phyloP scores from a whole-genome alignment of 2,113 vertebrate species.

The Oreochromis niloticus region DNA sequence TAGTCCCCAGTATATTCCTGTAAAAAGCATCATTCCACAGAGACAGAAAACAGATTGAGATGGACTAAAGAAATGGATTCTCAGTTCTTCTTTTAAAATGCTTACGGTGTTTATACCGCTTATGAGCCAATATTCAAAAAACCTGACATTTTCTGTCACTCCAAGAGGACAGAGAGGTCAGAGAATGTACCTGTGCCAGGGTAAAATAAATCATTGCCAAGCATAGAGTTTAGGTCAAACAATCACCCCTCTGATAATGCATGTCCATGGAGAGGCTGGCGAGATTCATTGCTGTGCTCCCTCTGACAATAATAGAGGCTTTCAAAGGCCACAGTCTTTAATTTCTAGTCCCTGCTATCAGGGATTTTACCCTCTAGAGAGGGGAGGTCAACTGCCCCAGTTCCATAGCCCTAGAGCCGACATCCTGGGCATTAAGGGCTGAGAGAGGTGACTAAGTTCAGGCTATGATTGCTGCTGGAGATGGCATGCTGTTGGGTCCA shows the following conservation, averaged over 20 bases:
- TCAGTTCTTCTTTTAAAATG: background rate
- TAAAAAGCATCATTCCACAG: conserved; percentile 21
- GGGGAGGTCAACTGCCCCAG: conserved; percentile 60
- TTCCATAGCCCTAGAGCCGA: conserved; percentile 40
- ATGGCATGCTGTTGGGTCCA: conserved; percentile 40
- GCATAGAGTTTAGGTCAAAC: conserved; percentile 68
- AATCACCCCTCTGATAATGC: conserved; percentile 65
- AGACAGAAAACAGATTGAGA: conserved; percentile 16
- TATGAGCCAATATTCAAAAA: background rate
- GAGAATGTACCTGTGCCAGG: conserved; percentile 23
- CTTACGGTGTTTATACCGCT: background rate
- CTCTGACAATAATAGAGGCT: conserved; percentile 68
- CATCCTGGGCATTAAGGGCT: conserved; percentile 56
- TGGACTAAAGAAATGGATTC: background rate
- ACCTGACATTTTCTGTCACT: background rate
- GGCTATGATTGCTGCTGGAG: conserved; percentile 51
- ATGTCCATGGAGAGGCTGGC: conserved; percentile 37
- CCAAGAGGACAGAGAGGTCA: conserved; percentile 18
- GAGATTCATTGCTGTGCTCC: conserved; percentile 61
- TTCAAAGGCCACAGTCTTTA: conserved; percentile 70
- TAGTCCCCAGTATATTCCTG: conserved; percentile 26
- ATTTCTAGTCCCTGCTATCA: conserved; percentile 67
- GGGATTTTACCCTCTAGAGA: conserved; percentile 59
- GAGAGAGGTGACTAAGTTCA: conserved; percentile 61
- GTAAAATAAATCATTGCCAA: conserved; percentile 60